Base-by-base conservation (phyloP, 2,888 invertebrate species). In the Micoletzkya japonica region DNA sequence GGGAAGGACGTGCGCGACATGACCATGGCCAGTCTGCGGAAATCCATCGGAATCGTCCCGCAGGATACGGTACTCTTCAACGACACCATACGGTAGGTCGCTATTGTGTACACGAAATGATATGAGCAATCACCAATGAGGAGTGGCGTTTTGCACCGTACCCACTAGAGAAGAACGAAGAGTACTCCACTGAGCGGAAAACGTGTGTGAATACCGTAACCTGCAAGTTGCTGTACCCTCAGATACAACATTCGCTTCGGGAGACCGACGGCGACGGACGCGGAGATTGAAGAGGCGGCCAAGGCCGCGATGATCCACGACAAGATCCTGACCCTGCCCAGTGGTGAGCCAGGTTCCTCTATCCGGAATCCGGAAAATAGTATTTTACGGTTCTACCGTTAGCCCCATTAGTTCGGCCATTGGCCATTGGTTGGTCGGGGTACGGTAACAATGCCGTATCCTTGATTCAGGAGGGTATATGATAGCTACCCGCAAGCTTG, bases 171-270 rank as follows among this genome's bases (percentile, higher is more conserved):
- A 20, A 44, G 20, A 44, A 44, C 20, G 44, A 14, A 20, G 10
- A 14, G 10, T 44, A 20, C 20, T 44, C 44, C 44, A 44, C 44
- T 44, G 20, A 20, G 20, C 14, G 14, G 44, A 44, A 20, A 44
- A 20, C 10, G 44, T 44, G 20, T 10, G 14, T 44, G 44, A 10
- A 44, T 10, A 44, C 14, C 44, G 52, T n/a, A n/a, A 52, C 52
- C 52, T 7, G 52, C 52, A n/a, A 24, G 20, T 52, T 52, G 24
- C n/a, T 20, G 52, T 24, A 26, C 28, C 72, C 86, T 39, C 83
- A 91, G 91, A 78, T 95, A 94, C 86, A 97, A 97, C 86, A 95
- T 97, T 76, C 91, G 92, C 78, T 97, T 97, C 86, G 96, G 96
- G 0, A 90, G 91, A 76, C 88, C 93, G 54, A 89, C 90, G 20